These are phyloP conservation scores for Saccostrea glomerata DNA, from an alignment of 1,140 invertebrate genomes.

Conservation along the genomic window DNA sequence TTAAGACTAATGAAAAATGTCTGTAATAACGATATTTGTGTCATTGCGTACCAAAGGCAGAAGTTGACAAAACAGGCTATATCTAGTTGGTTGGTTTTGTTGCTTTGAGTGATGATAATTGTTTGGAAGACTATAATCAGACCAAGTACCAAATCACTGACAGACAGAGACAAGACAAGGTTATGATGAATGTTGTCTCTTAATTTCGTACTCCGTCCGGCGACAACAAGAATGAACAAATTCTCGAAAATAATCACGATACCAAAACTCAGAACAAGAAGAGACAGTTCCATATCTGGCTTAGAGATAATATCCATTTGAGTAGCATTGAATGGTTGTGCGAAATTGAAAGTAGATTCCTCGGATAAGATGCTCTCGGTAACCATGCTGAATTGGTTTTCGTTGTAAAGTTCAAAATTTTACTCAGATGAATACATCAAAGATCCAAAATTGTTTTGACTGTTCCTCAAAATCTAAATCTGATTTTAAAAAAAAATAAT, in stretches of 20 bases:
- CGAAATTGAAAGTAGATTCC: too few relatives aligned
- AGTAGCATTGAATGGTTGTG: too few relatives aligned
- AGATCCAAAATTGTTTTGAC: too few relatives aligned
- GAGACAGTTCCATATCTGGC: background rate
- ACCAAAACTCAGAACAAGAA: background rate
- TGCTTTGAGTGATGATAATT: background rate
- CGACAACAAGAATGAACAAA: background rate
- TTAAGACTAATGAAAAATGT: slow-evolving; percentile 6
- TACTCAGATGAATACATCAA: too few relatives aligned
- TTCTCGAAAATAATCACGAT: background rate
- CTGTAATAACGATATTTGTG: background rate
- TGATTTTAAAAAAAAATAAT: too few relatives aligned
- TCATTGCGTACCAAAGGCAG: background rate
- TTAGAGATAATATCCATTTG: too few relatives aligned
- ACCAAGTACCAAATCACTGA: background rate
- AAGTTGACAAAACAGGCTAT: background rate
- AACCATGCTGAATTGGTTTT: too few relatives aligned
- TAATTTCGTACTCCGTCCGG: background rate
- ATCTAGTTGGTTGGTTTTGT: background rate
- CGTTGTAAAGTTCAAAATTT: too few relatives aligned
- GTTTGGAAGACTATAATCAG: background rate
- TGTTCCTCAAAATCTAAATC: too few relatives aligned
- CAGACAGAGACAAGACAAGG: background rate
- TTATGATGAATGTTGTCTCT: background rate
- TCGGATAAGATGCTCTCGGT: too few relatives aligned